Conservation (phyloP, 2,113 vertebrate species). For the Cyanocitta stelleri region DNA sequence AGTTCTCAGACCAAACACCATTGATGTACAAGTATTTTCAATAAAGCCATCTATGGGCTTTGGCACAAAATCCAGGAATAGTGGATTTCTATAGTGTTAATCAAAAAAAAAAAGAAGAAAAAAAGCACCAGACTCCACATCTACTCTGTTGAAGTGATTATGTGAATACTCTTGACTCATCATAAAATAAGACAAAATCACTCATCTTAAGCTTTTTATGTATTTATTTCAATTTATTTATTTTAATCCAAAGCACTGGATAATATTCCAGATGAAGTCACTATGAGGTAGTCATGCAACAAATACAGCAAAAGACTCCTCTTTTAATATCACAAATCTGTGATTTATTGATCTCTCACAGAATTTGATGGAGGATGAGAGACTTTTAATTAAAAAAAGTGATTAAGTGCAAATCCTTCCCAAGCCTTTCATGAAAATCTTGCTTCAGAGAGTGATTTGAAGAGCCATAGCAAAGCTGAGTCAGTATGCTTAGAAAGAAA, state of each 20-base stretch:
- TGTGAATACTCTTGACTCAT: neutral
- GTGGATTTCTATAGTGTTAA: neutral
- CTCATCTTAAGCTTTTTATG: neutral
- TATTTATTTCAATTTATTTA: neutral
- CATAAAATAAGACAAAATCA: neutral
- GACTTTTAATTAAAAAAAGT: constrained; percentile 31
- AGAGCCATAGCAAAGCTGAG: neutral
- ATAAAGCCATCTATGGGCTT: neutral
- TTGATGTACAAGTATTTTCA: neutral
- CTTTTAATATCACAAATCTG: neutral
- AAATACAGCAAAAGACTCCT: neutral
- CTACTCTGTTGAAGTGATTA: neutral
- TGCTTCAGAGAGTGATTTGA: neutral
- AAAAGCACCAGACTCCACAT: neutral
- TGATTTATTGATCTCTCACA: constrained; percentile 12
- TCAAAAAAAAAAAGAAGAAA: neutral
- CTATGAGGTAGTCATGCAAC: neutral
- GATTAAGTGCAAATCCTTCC: constrained; percentile 21
- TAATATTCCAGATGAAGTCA: neutral
- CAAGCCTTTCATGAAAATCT: neutral
- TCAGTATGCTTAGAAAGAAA: neutral
- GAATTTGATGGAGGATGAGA: neutral
- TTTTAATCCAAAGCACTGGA: neutral
- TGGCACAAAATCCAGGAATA: neutral
- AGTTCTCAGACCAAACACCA: neutral